These are phyloP conservation scores for Athene cunicularia DNA, from an alignment of 2,113 vertebrate species.

Conservation along the genomic window DNA sequence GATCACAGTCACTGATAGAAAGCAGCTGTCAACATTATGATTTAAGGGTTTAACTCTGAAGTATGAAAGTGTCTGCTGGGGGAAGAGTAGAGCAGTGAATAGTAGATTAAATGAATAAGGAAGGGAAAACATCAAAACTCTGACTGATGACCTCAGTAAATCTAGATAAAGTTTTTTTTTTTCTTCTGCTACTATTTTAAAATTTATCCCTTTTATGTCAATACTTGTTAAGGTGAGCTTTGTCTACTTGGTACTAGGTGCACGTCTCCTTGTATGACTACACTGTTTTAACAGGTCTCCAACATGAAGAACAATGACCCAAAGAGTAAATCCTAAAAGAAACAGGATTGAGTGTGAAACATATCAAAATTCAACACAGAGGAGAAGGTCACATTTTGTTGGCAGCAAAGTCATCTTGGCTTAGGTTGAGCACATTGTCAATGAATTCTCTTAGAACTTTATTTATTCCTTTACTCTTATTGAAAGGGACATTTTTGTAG, in stretches of 20 bases:
- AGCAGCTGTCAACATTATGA: not conserved
- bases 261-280: not conserved
- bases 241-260: not conserved
- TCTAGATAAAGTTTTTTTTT: not conserved
- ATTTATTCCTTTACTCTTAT: not conserved
- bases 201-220: not conserved
- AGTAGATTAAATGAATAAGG: not conserved
- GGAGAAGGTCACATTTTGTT: not conserved
- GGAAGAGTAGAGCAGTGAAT: not conserved
- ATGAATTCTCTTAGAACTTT: not conserved
- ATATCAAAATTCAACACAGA: not conserved
- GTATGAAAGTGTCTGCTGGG: not conserved
- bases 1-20: not conserved
- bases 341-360: not conserved
- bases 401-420: not conserved
- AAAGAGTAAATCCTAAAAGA: not conserved
- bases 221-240: not conserved
- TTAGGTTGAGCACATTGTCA: not conserved
- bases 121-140: not conserved
- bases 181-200: not conserved
- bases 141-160: not conserved
- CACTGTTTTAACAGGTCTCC: not conserved
- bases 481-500: not conserved
- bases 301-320: not conserved
- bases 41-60: not conserved